Evolutionary conservation across 2,797 vertebrate species (phyloP).

Genomic region (Valencia hispanica): DNA sequence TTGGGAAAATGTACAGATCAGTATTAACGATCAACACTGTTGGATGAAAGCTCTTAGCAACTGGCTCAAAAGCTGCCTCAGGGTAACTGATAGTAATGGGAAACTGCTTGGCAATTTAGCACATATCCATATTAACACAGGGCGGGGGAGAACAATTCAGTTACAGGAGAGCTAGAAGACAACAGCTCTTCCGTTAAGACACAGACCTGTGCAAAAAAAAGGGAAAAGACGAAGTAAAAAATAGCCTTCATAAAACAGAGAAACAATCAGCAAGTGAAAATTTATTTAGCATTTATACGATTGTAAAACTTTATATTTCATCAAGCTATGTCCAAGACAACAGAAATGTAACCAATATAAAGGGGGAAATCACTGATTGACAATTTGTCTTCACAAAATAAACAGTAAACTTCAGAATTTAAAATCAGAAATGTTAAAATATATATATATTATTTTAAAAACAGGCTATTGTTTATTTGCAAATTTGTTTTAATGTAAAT

Average conservation of each 20-base stretch:
- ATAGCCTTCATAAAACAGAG: neutral
- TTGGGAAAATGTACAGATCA: constrained; percentile 70
- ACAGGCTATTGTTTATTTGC: too few species aligned
- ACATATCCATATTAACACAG: constrained; percentile 47
- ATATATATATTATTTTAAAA: too few species aligned
- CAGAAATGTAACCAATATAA: neutral
- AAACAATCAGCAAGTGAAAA: neutral
- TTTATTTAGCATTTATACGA: neutral
- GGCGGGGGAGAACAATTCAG: constrained; percentile 12
- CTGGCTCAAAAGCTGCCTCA: constrained; percentile 57
- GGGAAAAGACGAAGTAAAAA: neutral
- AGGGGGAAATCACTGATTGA: neutral
- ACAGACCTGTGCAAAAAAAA: neutral
- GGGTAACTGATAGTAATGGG: constrained; percentile 74
- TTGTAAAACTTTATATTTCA: neutral
- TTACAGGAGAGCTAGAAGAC: neutral
- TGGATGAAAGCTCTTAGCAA: constrained; percentile 68
- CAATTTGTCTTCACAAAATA: neutral
- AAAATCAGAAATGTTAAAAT: neutral
- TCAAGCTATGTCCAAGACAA: neutral
- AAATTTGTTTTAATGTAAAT: neutral
- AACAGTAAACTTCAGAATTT: neutral
- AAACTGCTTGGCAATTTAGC: constrained; percentile 65
- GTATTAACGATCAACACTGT: constrained; percentile 69
- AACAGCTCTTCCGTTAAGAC: constrained; percentile 1